These are phyloP conservation scores for Onychorhynchus coronatus DNA, from an alignment of 2,113 vertebrate genomes.

Conservation along the genomic window DNA sequence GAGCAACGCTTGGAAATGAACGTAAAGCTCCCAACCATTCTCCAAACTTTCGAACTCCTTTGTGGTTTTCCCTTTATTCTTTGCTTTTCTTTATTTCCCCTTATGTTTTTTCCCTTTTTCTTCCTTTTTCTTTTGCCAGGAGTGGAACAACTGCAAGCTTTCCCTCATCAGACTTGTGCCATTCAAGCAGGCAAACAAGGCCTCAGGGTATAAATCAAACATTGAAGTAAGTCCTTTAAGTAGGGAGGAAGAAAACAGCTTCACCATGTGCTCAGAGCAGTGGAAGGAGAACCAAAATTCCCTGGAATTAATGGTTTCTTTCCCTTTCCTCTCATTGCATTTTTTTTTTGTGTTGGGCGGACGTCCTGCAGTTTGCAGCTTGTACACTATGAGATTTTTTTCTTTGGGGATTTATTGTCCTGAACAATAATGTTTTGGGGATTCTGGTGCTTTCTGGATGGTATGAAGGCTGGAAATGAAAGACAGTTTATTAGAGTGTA, in stretches of 20 bases:
- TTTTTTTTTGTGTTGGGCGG: not conserved
- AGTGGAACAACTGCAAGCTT: not conserved
- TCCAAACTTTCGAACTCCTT: not conserved
- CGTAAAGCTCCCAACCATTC: not conserved
- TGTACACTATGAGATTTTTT: not conserved
- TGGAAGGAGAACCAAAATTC: not conserved
- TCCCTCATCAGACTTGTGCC: not conserved
- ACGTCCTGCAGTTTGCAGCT: not conserved
- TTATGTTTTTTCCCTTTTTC: not conserved
- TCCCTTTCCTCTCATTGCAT: not conserved
- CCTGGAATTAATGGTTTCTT: not conserved
- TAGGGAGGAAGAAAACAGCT: not conserved
- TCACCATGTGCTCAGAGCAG: not conserved
- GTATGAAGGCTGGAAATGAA: not conserved
- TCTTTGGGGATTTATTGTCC: not conserved
- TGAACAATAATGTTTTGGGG: not conserved
- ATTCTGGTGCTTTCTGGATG: not conserved
- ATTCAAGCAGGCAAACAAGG: not conserved
- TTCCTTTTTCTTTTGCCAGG: not conserved
- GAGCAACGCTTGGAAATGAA: not conserved
- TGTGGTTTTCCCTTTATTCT: not conserved
- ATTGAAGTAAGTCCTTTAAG: not conserved
- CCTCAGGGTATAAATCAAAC: not conserved
- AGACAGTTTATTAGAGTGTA: not conserved
- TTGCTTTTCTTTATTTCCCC: fast-evolving